Evolutionary conservation across 2,797 vertebrate genomes (phyloP).

Genomic region (Alcedo atthis): DNA sequence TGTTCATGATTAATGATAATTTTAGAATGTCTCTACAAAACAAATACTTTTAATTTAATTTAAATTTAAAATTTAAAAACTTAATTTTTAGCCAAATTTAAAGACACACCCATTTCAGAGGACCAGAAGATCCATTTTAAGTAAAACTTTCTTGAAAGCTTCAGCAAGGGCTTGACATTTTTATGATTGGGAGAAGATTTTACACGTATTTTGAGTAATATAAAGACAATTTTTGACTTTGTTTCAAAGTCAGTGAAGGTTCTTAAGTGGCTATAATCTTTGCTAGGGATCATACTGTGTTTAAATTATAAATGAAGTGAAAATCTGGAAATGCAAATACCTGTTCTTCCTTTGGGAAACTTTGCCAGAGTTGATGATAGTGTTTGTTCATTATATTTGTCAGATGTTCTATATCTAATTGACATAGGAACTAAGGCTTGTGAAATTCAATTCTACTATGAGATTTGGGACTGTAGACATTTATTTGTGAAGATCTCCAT

Average conservation of each 20-base stretch:
- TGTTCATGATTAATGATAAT: not conserved
- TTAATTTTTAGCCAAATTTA: not conserved
- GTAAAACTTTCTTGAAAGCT: not conserved
- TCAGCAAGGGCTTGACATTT: not conserved
- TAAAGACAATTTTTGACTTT: not conserved
- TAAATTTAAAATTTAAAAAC: too few relatives aligned
- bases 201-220: accelerated
- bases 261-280: not conserved
- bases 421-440: not conserved
- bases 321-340: not conserved
- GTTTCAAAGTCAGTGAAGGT: not conserved
- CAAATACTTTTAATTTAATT: not conserved
- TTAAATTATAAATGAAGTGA: not conserved
- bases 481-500: not conserved
- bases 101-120: not conserved
- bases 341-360: not conserved
- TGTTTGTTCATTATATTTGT: not conserved
- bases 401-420: not conserved
- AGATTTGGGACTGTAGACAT: not conserved
- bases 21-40: not conserved
- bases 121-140: not conserved
- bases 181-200: not conserved
- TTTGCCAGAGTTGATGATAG: not conserved
- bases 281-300: not conserved
- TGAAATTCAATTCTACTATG: not conserved